These are phyloP conservation scores for Drosophila anomelani DNA, from an alignment of 2,888 invertebrate species.

Conservation along the genomic window DNA sequence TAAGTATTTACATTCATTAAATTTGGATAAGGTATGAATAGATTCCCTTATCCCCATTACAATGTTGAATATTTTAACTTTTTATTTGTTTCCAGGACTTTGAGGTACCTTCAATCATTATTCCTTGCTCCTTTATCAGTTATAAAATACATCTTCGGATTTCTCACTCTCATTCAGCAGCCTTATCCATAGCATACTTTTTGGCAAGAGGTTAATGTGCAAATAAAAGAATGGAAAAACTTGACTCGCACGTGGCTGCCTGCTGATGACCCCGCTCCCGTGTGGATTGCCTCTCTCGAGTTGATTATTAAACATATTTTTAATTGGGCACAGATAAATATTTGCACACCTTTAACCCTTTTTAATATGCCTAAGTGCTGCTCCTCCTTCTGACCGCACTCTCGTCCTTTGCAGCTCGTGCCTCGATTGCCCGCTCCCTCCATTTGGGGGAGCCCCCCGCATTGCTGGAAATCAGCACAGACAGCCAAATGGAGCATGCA, in stretches of 20 bases:
- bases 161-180: neutral
- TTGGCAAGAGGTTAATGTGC: conserved; percentile 53
- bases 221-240: conserved; percentile 47
- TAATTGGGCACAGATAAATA: conserved; percentile 79
- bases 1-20: no score
- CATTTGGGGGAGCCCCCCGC: neutral
- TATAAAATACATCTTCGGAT: neutral
- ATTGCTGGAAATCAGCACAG: conserved; percentile 46
- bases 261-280: conserved; percentile 1
- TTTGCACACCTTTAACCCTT: conserved; percentile 81
- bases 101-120: neutral
- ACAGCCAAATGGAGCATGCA: conserved; percentile 76
- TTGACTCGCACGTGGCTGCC: conserved; percentile 36
- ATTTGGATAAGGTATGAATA: no score
- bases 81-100: neutral
- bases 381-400: conserved; percentile 13
- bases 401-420: neutral
- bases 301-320: conserved; percentile 74
- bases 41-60: no score
- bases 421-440: neutral
- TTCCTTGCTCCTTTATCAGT: no score
- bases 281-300: conserved; percentile 17
- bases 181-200: conserved; percentile 58
- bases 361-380: conserved; percentile 76
- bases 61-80: no score